A percentile compares a stretch with the other conserved stretches of the same genome.
These are phyloP conservation scores for Calephelis perditalis DNA, from an alignment of 2,888 invertebrate genomes.

Conservation along the genomic window DNA sequence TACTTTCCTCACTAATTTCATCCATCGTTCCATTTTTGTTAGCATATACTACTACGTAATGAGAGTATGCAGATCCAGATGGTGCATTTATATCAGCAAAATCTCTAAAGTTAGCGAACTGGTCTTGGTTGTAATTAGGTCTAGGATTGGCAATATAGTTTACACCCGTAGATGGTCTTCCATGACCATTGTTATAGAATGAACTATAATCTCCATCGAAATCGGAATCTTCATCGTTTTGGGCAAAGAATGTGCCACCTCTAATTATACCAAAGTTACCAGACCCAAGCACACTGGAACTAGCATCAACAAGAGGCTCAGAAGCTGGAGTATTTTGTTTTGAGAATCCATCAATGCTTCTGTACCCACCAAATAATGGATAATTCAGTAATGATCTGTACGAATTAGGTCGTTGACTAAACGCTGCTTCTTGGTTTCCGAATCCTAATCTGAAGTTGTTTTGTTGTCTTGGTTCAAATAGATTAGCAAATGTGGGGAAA, in stretches of 20 bases:
- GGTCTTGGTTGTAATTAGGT: conserved; percentile 87
- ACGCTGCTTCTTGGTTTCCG: conserved; percentile 78
- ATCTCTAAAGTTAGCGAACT: conserved; percentile 93
- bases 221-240: conserved; percentile 82
- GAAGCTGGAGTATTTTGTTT: conserved; percentile 54
- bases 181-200: conserved; percentile 83
- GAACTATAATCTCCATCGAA: conserved; percentile 79
- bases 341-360: conserved; percentile 56
- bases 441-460: conserved; percentile 78
- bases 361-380: conserved; percentile 59
- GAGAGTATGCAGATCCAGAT: conserved; percentile 87
- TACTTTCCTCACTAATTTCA: conserved; percentile 66
- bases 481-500: conserved; percentile 86
- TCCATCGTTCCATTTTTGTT: conserved; percentile 85
- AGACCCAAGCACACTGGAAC: conserved; percentile 84
- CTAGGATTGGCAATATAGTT: conserved; percentile 83
- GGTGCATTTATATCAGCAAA: conserved; percentile 92
- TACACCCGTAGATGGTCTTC: conserved; percentile 81
- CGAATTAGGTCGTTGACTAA: conserved; percentile 78
- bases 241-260: conserved; percentile 91
- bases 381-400: conserved; percentile 68
- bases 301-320: conserved; percentile 68
- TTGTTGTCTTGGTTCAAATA: conserved; percentile 78
- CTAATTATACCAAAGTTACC: conserved; percentile 92
- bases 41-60: conserved; percentile 90